phyloP scores from a whole-genome alignment of 2,113 vertebrate species.

The Orycteropus afer region DNA sequence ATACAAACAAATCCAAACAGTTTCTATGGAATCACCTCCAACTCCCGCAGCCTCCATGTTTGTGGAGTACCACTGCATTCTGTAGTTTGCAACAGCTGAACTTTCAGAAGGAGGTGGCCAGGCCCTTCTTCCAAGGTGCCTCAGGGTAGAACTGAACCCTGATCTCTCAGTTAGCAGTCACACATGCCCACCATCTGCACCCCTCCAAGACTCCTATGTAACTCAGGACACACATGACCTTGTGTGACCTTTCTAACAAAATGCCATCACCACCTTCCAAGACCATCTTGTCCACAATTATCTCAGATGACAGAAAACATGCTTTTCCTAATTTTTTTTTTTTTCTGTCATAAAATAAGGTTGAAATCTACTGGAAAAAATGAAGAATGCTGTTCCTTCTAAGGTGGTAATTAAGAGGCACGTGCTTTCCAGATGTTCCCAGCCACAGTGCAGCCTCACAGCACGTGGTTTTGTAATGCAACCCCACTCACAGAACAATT shows the following conservation, averaged over 20 bases:
- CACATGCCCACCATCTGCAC: neutral
- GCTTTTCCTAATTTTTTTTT: neutral
- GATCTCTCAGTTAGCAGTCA: neutral
- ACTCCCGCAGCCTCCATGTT: no score
- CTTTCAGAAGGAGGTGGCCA: neutral
- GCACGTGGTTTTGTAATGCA: slow-evolving; percentile 15
- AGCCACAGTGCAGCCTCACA: slow-evolving; percentile 31
- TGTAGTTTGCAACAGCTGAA: neutral
- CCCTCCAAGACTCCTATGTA: neutral
- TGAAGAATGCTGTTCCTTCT: neutral
- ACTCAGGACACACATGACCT: neutral
- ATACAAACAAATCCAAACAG: neutral
- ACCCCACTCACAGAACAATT: neutral
- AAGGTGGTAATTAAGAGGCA: slow-evolving; percentile 74
- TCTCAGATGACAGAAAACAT: slow-evolving; percentile 27
- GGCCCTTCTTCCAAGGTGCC: neutral
- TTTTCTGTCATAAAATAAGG: neutral
- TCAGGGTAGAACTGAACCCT: neutral
- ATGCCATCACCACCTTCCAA: neutral
- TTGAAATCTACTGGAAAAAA: slow-evolving; percentile 52
- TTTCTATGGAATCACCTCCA: neutral
- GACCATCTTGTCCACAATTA: neutral
- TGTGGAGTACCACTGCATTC: no score
- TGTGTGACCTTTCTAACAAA: neutral
- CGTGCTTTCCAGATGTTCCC: slow-evolving; percentile 82